Percentiles rank a stretch among this genome's conserved stretches.
phyloP scores from a whole-genome alignment of 2,888 invertebrate species.

The Sympetrum striolatum region DNA sequence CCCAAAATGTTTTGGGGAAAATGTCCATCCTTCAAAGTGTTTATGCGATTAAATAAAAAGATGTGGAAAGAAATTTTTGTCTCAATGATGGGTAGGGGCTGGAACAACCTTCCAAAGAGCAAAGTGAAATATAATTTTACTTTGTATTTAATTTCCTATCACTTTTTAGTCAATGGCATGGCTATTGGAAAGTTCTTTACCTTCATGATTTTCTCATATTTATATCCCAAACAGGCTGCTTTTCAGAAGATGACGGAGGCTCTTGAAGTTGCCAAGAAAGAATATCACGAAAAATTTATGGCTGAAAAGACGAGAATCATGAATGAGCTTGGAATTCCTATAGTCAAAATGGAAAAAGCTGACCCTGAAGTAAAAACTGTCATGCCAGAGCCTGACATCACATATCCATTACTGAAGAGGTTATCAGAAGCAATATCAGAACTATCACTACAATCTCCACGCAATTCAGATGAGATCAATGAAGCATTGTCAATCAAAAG shows the following conservation, averaged over 20 bases:
- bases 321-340: neutral
- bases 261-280: neutral
- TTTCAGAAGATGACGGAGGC: neutral
- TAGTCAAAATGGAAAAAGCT: neutral
- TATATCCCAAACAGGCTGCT: neutral
- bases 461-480: neutral
- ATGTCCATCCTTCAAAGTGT: no score
- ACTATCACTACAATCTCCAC: neutral
- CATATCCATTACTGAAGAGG: neutral
- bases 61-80: no score
- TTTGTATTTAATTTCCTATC: no score
- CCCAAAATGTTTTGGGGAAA: no score
- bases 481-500: neutral
- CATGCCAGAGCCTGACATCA: neutral
- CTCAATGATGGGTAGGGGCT: no score
- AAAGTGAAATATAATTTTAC: no score
- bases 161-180: neutral
- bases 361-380: neutral
- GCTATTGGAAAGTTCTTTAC: neutral
- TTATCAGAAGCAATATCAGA: slow-evolving; percentile 12
- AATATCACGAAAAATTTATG: neutral
- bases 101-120: no score
- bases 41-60: no score
- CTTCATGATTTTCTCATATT: neutral
- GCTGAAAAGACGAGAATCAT: neutral